Percentiles rank a stretch among this genome's conserved stretches.
Conservation (phyloP, 92 coral and sea anemone genomes). For the Nematostella vectensis region DNA sequence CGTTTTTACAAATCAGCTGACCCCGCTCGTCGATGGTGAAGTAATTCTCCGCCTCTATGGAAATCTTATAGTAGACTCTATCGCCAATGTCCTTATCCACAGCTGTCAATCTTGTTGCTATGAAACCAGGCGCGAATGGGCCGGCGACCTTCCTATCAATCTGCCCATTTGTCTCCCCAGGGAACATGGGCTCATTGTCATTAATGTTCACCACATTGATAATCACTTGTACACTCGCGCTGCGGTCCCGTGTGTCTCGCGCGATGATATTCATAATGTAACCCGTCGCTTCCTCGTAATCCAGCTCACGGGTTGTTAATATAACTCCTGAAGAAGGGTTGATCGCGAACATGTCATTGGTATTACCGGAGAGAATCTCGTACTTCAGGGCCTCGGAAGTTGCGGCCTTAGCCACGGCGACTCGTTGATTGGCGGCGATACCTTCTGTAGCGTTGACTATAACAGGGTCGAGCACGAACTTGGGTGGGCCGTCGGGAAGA, state of each 20-base stretch:
- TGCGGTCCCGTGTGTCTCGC: conserved; percentile 65
- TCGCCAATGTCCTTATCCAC: conserved; percentile 59
- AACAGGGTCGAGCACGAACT: conserved; percentile 64
- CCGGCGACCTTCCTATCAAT: conserved; percentile 75
- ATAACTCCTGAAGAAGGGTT: conserved; percentile 63
- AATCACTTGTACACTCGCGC: conserved; percentile 68
- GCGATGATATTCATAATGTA: conserved; percentile 62
- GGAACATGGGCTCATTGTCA: conserved; percentile 75
- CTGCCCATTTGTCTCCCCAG: conserved; percentile 47
- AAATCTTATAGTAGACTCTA: conserved; percentile 34
- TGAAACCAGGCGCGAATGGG: conserved; percentile 51
- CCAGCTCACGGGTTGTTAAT: conserved; percentile 56
- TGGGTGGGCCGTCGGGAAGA: conserved; percentile 85
- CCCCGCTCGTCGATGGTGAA: conserved; percentile 54
- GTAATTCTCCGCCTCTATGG: conserved; percentile 27
- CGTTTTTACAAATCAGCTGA: conserved; percentile 46
- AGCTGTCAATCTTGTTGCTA: conserved; percentile 65
- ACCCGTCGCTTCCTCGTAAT: conserved; percentile 52
- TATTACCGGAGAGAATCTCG: conserved; percentile 49
- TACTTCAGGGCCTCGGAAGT: conserved; percentile 85
- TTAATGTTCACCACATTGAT: conserved; percentile 67
- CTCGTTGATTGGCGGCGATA: conserved; percentile 52
- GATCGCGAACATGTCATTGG: conserved; percentile 61
- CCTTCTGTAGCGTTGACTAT: conserved; percentile 56
- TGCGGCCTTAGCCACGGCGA: conserved; percentile 88